These are phyloP conservation scores for Agrypnia vestita DNA, from an alignment of 1,140 invertebrate genomes.

Conservation along the genomic window DNA sequence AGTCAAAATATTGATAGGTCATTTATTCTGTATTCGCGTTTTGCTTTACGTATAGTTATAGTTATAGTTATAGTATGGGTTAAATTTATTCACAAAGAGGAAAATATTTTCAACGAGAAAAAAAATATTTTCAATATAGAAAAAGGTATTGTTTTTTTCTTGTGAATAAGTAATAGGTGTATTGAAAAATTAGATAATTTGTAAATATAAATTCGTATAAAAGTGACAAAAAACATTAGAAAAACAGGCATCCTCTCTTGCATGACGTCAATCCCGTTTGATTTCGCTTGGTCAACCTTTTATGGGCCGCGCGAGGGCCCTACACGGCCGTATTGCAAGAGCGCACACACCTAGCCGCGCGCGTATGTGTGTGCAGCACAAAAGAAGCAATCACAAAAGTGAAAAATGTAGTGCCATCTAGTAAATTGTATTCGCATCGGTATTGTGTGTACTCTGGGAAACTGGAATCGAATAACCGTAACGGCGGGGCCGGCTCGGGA, in stretches of 20 bases:
- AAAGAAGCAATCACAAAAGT: slow-evolving; percentile 62
- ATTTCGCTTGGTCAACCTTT: slow-evolving; percentile 40
- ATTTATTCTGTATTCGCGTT: too few relatives aligned
- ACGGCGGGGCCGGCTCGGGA: slow-evolving; percentile 56
- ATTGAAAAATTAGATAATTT: too few relatives aligned
- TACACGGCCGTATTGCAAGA: slow-evolving; percentile 10
- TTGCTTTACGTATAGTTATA: too few relatives aligned
- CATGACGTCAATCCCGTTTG: slow-evolving; percentile 36
- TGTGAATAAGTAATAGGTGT: too few relatives aligned
- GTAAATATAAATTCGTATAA: not conserved
- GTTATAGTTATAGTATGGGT: too few relatives aligned
- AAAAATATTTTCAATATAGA: too few relatives aligned
- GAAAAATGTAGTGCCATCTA: slow-evolving; percentile 62
- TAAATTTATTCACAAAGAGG: too few relatives aligned
- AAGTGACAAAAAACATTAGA: slow-evolving; percentile 7
- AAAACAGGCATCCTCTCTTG: not conserved
- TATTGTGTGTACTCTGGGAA: slow-evolving; percentile 57
- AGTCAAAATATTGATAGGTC: too few relatives aligned
- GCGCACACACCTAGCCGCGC: not conserved
- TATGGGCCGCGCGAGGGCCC: slow-evolving; percentile 28
- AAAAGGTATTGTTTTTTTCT: too few relatives aligned
- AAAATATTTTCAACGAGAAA: too few relatives aligned
- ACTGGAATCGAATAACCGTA: slow-evolving; percentile 61
- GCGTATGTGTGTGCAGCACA: slow-evolving; percentile 53
- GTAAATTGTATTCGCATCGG: slow-evolving; percentile 60